Evolutionary conservation across 2,888 invertebrate species (phyloP), one percentile per base, ranked within the genome.

Genomic region (Bellardia pandia): DNA sequence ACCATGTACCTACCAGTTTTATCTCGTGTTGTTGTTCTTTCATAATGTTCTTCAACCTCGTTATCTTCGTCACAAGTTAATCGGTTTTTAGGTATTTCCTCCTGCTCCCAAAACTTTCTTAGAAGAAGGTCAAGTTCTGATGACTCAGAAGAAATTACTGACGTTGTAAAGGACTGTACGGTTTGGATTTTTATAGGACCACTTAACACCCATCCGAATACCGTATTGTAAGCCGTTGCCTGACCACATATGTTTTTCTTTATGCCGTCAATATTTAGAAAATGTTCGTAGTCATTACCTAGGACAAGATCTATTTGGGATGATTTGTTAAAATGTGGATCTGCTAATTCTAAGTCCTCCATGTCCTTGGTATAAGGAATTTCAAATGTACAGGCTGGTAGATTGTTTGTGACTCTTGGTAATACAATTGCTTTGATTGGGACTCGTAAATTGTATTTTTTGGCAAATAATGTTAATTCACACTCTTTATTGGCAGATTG

Each of bases 61-160:
- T 71, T 16, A n/a, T 84, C 77, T 6, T 71, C 84, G 11, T 42
- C 53, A 1, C 45, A 48, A 0, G 16, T 16, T 2, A 6, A 3
- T 14, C 23, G 33, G 4, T 33, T 5, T 9, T 14, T 8, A 1
- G 51, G 51, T 2, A 80, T 9, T 37, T 80, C 80, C 14, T 74
- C 81, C 33, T 66, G 75, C 48, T 82, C 75, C 82, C 75, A 82
- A 69, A 82, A 82, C 37, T 71, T 45, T 14, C 60, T 45, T 1
- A 83, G 16, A 2, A 30, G 9, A 13, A 33, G 9, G 53, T 58
- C 53, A 7, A 76, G 76, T 2, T 8, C 13, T 1, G 40, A 16
- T 16, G 6, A 53, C 14, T 76, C 9, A 2, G 51, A 51, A 2
- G 51, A 14, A 13, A 7, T 40, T 1, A 76, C 53, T 8, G 64